These are phyloP conservation scores for Eilema sororculum DNA, from an alignment of 2,888 invertebrate species.

Conservation along the genomic window DNA sequence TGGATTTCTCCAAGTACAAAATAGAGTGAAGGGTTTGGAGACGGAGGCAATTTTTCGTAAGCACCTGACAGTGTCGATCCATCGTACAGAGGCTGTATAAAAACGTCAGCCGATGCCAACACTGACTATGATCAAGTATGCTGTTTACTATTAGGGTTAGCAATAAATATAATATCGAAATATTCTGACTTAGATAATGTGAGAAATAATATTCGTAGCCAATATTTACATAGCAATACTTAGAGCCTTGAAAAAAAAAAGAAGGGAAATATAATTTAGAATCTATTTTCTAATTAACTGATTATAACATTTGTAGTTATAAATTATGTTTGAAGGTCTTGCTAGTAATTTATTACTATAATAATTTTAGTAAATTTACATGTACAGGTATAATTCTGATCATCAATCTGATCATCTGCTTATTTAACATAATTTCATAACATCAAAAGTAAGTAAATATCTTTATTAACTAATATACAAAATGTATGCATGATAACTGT, in stretches of 20 bases:
- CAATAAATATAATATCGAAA: not conserved
- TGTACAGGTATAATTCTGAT: not conserved
- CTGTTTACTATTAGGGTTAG: constrained; percentile 62
- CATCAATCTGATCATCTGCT: not conserved
- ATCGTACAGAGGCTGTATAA: constrained; percentile 69
- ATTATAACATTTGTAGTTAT: constrained; percentile 7
- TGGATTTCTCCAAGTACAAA: constrained; percentile 29
- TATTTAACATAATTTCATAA: constrained; percentile 17
- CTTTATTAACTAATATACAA: constrained; percentile 41
- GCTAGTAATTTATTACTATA: constrained; percentile 33
- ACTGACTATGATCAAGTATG: constrained; percentile 77
- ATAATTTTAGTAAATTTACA: not conserved
- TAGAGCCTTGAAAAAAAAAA: not conserved
- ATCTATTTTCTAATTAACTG: not conserved
- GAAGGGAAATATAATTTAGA: not conserved
- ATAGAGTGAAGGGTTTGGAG: constrained; percentile 35
- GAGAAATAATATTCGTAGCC: not conserved
- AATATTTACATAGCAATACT: not conserved
- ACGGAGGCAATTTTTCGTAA: constrained; percentile 71
- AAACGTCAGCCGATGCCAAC: constrained; percentile 72
- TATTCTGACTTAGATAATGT: not conserved
- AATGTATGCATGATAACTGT: constrained; percentile 43
- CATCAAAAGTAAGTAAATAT: constrained; percentile 32
- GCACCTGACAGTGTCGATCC: constrained; percentile 74
- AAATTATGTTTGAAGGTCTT: constrained; percentile 20